Evolutionary conservation across 2,113 vertebrate species (phyloP), one percentile per base, ranked within the genome.

Genomic region (Myotis davidii): DNA sequence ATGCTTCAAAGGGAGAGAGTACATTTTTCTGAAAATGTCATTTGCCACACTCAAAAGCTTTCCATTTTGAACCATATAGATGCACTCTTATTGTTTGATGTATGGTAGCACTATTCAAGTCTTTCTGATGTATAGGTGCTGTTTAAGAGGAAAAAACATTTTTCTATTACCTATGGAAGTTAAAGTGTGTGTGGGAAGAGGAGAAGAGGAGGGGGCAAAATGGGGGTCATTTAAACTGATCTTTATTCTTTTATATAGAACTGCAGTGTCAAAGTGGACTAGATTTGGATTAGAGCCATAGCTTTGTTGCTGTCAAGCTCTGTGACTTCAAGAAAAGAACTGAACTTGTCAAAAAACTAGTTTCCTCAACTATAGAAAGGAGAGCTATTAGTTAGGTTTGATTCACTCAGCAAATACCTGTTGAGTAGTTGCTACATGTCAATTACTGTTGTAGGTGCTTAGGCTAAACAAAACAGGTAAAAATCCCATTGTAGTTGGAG

Each of bases 171-270:
- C 48, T 77, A 21, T 81, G 12, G 48, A 81, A 72, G 18, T 32
- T 45, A 67, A 85, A 90, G 34, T 52, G 9, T 42, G 12, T n/a
- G 25, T 6, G 23, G 70, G 37, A 64, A 56, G 50, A 56, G 5
- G 14, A 50, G 1, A 17, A 9, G 2, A 70, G 37, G 32, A 91
- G 6, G 25, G n/a, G 9, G 32, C 32, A 29, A 89, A 50, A 37
- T 70, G 9, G 10, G 52, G 11, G 17, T 70, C 25, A 37, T 21
- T n/a, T 34, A 72, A 65, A 52, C 34, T 72, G 34, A 79, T 65
- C 67, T 76, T 88, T 13, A 27, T 82, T 85, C 59, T 45, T 87
- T 86, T 84, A 56, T 95, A 92, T 94, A 76, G 50, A 81, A 79
- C 34, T 70, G 3, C 9, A 20, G 23, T 32, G 54, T 92, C 45